Percentiles rank a stretch among this genome's conserved stretches.
Evolutionary conservation across 2,797 vertebrate genomes (phyloP).

Genomic region (Allochrocebus solatus): DNA sequence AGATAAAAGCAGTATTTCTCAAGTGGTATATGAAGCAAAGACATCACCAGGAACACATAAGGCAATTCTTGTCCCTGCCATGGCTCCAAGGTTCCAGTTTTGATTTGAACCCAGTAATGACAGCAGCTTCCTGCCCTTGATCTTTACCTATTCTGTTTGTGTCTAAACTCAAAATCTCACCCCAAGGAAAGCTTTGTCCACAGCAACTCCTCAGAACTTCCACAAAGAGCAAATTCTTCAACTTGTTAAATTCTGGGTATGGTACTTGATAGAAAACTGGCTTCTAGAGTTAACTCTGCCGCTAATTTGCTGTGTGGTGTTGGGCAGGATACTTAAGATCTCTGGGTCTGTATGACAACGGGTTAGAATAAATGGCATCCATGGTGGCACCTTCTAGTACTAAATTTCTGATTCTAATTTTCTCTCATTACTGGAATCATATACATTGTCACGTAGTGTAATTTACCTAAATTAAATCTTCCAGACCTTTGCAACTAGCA

Average conservation of each 20-base stretch:
- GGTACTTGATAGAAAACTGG: not conserved
- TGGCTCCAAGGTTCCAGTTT: not conserved
- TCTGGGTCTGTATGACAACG: conserved; percentile 1
- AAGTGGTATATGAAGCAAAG: conserved; percentile 2
- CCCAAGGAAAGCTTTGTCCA: not conserved
- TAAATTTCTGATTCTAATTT: conserved; percentile 1
- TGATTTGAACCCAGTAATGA: not conserved
- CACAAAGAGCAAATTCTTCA: not conserved
- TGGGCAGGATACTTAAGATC: not conserved
- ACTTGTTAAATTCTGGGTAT: not conserved
- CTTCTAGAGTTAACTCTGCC: not conserved
- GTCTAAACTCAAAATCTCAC: not conserved
- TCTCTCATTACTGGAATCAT: conserved; percentile 14
- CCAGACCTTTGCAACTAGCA: not conserved
- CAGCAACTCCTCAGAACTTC: not conserved
- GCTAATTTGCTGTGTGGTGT: not conserved
- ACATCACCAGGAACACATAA: not conserved
- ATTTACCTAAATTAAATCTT: not conserved
- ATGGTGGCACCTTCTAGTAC: not conserved
- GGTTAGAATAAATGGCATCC: not conserved
- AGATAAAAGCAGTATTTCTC: conserved; percentile 7
- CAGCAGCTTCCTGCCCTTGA: not conserved
- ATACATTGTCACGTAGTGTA: not conserved
- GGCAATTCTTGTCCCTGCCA: not conserved
- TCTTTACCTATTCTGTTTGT: not conserved